These are phyloP conservation scores for Vidua chalybeata DNA, from an alignment of 2,113 vertebrate genomes.

Conservation along the genomic window DNA sequence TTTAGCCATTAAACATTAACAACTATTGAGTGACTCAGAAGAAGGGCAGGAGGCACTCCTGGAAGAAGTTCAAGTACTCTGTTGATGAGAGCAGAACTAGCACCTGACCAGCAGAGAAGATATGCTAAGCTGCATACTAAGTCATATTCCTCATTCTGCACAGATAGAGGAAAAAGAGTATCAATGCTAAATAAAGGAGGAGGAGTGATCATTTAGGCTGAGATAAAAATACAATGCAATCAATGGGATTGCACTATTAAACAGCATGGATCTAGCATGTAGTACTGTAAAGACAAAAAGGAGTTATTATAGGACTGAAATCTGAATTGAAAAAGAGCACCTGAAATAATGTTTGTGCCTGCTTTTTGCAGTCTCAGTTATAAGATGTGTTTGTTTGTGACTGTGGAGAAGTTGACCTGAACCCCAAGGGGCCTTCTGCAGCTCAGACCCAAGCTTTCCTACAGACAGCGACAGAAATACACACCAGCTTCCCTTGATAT, in stretches of 20 bases:
- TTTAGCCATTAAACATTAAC: slow-evolving; percentile 43
- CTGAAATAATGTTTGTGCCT: not conserved
- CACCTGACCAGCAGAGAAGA: not conserved
- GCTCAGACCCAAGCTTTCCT: not conserved
- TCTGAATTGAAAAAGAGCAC: not conserved
- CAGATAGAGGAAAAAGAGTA: not conserved
- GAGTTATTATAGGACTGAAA: not conserved
- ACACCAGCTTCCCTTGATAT: not conserved
- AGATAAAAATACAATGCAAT: not conserved
- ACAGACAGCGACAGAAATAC: not conserved
- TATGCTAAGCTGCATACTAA: not conserved
- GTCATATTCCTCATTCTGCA: not conserved
- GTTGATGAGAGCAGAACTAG: not conserved
- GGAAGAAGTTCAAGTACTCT: slow-evolving; percentile 42
- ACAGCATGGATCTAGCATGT: not conserved
- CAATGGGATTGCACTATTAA: not conserved
- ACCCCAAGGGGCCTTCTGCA: not conserved
- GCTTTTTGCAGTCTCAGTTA: not conserved
- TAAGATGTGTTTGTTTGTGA: not conserved
- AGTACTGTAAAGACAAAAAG: not conserved
- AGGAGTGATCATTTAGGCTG: not conserved
- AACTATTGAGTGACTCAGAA: slow-evolving; percentile 36
- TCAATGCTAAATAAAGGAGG: not conserved
- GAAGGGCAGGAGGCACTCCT: slow-evolving; percentile 22
- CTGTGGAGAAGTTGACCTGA: not conserved